Base-by-base conservation (phyloP, 2,888 invertebrate genomes). In the Troides oblongomaculatus region DNA sequence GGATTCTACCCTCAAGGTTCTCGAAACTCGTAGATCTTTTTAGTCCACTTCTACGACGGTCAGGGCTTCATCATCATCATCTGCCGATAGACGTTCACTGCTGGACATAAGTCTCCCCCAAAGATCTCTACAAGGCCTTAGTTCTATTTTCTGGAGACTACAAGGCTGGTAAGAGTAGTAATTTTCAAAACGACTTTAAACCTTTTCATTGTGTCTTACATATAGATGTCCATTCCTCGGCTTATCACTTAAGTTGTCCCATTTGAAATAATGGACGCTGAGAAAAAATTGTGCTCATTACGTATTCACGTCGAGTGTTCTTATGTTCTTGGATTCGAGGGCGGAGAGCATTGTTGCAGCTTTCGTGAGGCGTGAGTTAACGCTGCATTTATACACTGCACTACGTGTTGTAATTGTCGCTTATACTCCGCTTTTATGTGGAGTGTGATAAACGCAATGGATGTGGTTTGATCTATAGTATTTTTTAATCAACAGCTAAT, bases 301-400 rank as follows among this genome's bases (percentile, higher is more conserved):
- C 23, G 39, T 64, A 56, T 64, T 50, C 53, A 43, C 30, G 64
- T 64, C 53, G n/a, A 50, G 62, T 43, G 21, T 36, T 39, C 14
- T 39, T 46, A 67, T 43, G 62, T 21, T 39, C 36, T 59, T 63
- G 12, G 46, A 62, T 59, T 46, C 50, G 53, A 60, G 64, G 21
- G 39, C 23, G 17, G 30, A 46, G 53, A 39, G 53, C 14, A 25
- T 64, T 53, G 59, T 53, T 63, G 60, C 50, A 56, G 68, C 60
- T 21, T 21, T 60, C 64, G 64, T 64, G 53, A 64, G 63, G 53
- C 60, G 58, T 58, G 25, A 64, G 53, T 53, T 64, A 59, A 68
- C 36, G 64, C 53, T 64, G 59, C 36, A 39, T 39, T 58, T 68
- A 50, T 39, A 36, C 14, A 63, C 60, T 56, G 36, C 23, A 30